Evolutionary conservation across 2,113 vertebrate species (phyloP), one percentile per base, ranked within the genome.

Genomic region (Chrysochloris asiatica): DNA sequence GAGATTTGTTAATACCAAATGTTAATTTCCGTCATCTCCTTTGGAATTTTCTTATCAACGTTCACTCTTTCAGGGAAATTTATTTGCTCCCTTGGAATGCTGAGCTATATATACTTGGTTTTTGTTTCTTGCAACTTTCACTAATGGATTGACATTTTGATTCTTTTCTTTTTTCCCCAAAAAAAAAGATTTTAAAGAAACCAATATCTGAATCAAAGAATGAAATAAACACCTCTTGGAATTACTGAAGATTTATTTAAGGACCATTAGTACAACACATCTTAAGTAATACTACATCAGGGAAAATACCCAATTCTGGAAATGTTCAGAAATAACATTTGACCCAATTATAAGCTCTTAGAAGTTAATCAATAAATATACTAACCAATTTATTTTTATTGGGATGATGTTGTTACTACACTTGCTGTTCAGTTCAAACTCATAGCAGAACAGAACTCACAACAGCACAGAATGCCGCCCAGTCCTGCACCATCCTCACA

Each of bases 241-340:
- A 93, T 91, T 78, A 80, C 36, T 61, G 83, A 92, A 88, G 8
- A 81, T 52, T 45, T 83, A 76, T 24, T 90, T 77, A 50, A 50
- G 81, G 19, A 48, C 45, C 43, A 67, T 48, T 69, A 67, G 50
- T 17, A 59, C 73, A 92, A 75, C 79, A 54, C 0, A 87, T 4
- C 28, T 82, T 90, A 86, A 47, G 41, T 0, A 71, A 69, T 30
- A 84, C 33, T 47, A 78, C 8, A 69, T 19, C 76, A 69, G 16
- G n/a, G 16, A 79, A 76, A 89, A 87, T 22, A 87, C 2, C 17
- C 78, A 91, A 36, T 61, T 28, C 45, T 24, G 81, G 8, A 84
- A 22, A 52, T 48, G 33, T 41, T 59, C 22, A 45, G 83, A 96
- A 91, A 88, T 67, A 17, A 77, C 69, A 87, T 45, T 43, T 86